Evolutionary conservation across 2,797 vertebrate genomes (phyloP).

Genomic region (Nannoperca obscura): DNA sequence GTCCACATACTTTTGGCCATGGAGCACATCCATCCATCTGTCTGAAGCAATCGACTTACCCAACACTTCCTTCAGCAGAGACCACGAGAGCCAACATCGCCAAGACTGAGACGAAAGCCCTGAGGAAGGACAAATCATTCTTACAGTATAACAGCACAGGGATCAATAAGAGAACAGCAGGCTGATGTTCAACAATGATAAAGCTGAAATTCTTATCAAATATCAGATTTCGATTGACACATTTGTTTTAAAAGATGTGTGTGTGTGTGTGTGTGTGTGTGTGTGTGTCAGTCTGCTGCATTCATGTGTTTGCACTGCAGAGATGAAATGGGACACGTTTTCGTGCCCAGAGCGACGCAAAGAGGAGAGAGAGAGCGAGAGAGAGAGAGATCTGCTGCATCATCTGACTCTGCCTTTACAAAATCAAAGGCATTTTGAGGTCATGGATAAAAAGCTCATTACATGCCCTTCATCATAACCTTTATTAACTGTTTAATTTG

Average conservation of each 20-base stretch:
- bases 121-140: slow-evolving; percentile 36
- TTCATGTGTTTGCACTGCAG: slow-evolving; percentile 61
- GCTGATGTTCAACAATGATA: neutral
- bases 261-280: neutral
- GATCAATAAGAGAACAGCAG: neutral
- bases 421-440: slow-evolving; percentile 77
- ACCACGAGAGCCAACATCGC: slow-evolving; percentile 53
- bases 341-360: slow-evolving; percentile 34
- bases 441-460: slow-evolving; percentile 44
- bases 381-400: slow-evolving; percentile 66
- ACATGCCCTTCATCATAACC: neutral
- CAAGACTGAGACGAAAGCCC: slow-evolving; percentile 52
- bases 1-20: neutral
- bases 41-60: slow-evolving; percentile 59
- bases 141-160: neutral
- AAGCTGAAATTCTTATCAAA: too few relatives aligned
- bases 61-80: slow-evolving; percentile 69
- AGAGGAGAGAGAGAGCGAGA: neutral
- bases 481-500: neutral
- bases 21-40: neutral
- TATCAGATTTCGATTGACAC: neutral
- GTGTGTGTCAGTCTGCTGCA: slow-evolving; percentile 35
- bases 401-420: slow-evolving; percentile 40
- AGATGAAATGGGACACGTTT: slow-evolving; percentile 65
- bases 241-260: neutral